Evolutionary conservation across 2,888 invertebrate species (phyloP).

Genomic region (Synergus laeviventris): DNA sequence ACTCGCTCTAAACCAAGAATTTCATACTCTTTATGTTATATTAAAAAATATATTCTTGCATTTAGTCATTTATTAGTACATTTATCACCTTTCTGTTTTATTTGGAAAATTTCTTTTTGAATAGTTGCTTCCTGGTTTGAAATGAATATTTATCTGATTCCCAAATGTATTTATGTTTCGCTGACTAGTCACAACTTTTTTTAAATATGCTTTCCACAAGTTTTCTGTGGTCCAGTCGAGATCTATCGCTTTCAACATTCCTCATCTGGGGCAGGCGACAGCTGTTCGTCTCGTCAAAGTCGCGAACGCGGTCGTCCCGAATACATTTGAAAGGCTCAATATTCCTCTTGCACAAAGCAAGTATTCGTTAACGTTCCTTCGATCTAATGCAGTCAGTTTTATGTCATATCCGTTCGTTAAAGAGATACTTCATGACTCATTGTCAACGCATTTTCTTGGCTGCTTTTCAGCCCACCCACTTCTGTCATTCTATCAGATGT

Average conservation of each 20-base stretch:
- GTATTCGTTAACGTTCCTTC: background rate
- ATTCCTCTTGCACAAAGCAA: background rate
- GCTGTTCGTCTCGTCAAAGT: conserved; percentile 38
- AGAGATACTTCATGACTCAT: conserved; percentile 1
- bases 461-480: background rate
- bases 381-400: background rate
- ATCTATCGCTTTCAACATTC: conserved; percentile 29
- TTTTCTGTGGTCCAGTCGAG: conserved; percentile 10
- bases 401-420: conserved; percentile 1
- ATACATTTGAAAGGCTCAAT: conserved; percentile 22
- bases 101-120: no score
- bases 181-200: background rate
- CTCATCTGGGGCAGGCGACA: conserved; percentile 27
- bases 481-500: background rate
- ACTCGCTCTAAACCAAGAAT: background rate
- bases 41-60: background rate
- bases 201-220: conserved; percentile 21
- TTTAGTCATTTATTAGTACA: background rate
- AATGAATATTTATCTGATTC: background rate
- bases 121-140: background rate
- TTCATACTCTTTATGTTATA: background rate
- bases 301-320: background rate
- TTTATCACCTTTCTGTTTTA: background rate
- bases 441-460: background rate
- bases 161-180: conserved; percentile 19